These are phyloP conservation scores for Nemotelus pantherinus DNA, from an alignment of 2,888 invertebrate genomes.

Conservation along the genomic window DNA sequence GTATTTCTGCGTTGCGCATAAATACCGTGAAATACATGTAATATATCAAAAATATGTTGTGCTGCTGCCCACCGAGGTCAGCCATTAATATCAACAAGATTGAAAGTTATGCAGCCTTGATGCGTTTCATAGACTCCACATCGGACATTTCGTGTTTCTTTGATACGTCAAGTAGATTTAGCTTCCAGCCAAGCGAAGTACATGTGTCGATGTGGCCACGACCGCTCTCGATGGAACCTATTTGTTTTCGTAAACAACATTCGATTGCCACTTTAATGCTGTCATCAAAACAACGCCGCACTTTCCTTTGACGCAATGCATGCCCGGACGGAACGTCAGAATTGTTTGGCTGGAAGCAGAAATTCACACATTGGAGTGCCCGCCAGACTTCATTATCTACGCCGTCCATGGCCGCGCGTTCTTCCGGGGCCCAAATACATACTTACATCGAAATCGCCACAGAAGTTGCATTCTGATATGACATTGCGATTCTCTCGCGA, in stretches of 20 bases:
- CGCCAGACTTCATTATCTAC: background rate
- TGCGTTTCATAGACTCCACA: background rate
- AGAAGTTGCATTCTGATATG: background rate
- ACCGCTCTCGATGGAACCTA: background rate
- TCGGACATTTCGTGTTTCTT: background rate
- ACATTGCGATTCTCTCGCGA: background rate
- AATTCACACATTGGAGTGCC: conserved; percentile 19
- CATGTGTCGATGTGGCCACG: background rate
- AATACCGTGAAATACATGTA: background rate
- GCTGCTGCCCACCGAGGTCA: conserved; percentile 1
- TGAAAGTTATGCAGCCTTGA: background rate
- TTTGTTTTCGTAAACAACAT: conserved; percentile 28
- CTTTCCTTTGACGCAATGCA: conserved; percentile 9
- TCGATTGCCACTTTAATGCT: conserved; percentile 20
- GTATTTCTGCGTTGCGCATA: background rate
- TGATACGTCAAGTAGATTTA: too few relatives aligned
- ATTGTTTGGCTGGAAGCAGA: background rate
- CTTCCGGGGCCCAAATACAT: too few relatives aligned
- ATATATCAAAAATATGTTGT: background rate
- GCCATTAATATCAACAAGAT: conserved; percentile 2
- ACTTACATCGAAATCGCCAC: too few relatives aligned
- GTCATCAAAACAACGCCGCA: conserved; percentile 29
- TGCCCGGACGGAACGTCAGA: background rate
- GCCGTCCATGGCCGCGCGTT: too few relatives aligned
- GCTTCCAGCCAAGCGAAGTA: background rate